Percentiles rank a stretch among this genome's conserved stretches.
phyloP scores from a whole-genome alignment of 2,113 vertebrate genomes.

The Anarhynchus alexandrinus region DNA sequence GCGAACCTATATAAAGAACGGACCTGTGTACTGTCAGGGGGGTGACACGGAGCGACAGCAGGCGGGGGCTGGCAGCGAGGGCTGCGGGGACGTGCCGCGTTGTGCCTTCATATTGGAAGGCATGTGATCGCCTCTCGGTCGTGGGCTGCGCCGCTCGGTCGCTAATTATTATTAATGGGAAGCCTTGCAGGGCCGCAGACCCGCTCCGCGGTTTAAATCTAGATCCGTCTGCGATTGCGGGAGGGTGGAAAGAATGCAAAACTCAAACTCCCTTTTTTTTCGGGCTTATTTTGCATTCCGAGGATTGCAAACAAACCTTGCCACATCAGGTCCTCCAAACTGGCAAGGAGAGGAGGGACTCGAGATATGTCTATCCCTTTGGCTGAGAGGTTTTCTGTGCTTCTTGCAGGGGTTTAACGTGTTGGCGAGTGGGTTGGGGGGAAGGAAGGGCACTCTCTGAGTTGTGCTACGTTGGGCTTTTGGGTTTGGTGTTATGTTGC shows the following conservation, averaged over 20 bases:
- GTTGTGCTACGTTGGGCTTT: background rate
- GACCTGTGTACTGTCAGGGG: background rate
- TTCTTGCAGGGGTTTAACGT: background rate
- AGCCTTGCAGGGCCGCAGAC: background rate
- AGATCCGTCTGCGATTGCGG: background rate
- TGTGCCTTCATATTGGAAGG: background rate
- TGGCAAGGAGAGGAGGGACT: background rate
- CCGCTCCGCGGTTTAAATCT: background rate
- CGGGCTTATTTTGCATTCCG: constrained; percentile 3
- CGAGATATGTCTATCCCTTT: background rate
- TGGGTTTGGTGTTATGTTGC: background rate
- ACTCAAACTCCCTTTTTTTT: background rate
- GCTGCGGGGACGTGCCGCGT: background rate
- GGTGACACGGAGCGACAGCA: constrained; percentile 36
- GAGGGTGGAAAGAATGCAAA: background rate
- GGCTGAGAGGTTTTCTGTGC: background rate
- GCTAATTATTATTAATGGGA: constrained; percentile 20
- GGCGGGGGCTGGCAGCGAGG: constrained; percentile 1
- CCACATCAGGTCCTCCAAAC: constrained; percentile 3
- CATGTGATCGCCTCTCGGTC: background rate
- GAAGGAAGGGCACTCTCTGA: background rate
- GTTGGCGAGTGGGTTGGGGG: background rate
- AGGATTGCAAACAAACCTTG: constrained; percentile 7
- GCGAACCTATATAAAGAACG: background rate
- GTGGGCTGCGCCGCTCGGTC: background rate